Conservation (phyloP, 2,888 invertebrate species). For the Oscheius sp. region DNA sequence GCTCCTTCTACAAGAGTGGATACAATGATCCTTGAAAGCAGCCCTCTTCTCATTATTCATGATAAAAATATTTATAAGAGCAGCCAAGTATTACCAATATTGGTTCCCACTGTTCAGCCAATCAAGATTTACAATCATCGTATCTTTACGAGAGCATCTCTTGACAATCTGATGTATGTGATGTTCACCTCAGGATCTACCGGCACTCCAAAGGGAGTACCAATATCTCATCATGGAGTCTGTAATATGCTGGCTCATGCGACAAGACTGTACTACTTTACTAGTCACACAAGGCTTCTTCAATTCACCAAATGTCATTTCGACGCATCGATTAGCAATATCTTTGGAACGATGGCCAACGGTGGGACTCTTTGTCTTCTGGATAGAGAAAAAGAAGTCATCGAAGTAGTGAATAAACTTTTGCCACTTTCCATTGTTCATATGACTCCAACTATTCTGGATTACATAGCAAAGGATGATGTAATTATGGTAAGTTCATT, state of each 20-base stretch:
- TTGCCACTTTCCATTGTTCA: neutral
- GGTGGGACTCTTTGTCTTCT: conserved; percentile 10
- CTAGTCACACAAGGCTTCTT: neutral
- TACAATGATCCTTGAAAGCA: neutral
- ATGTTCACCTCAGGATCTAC: conserved; percentile 66
- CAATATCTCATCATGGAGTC: neutral
- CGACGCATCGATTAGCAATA: conserved; percentile 22
- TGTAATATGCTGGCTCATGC: conserved; percentile 14
- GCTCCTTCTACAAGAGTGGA: neutral
- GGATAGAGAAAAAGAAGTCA: neutral
- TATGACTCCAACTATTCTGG: conserved; percentile 13
- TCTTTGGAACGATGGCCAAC: conserved; percentile 3
- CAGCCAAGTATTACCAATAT: too few species aligned
- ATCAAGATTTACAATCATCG: neutral
- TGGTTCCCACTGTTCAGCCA: too few species aligned
- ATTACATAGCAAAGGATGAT: neutral
- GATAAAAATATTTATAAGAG: too few species aligned
- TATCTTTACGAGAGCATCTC: neutral
- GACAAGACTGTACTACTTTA: neutral
- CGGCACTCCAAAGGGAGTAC: conserved; percentile 60
- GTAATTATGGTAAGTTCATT: neutral
- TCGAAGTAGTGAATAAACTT: neutral
- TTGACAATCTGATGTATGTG: conserved; percentile 42
- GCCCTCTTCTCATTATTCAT: neutral
- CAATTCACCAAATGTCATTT: conserved; percentile 23